Evolutionary conservation across 2,888 invertebrate species (phyloP), one percentile per base, ranked within the genome.

Genomic region (Netelia melanura): DNA sequence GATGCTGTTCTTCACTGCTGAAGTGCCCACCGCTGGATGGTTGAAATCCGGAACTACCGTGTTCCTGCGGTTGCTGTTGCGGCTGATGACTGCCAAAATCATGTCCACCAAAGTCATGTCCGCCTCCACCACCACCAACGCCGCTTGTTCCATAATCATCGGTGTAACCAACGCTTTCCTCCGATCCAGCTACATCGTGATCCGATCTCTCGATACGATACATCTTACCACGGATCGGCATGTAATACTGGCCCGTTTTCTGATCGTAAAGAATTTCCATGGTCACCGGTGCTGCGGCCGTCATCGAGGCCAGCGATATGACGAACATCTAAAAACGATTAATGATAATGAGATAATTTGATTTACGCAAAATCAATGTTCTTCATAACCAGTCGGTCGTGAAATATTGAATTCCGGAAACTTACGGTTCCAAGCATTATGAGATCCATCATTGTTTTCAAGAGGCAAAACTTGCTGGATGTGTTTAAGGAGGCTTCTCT

Each of bases 341-440:
- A 58, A 44, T 23, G 56, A 58, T 65, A 14, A 9, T 17, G 21
- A 54, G 38, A 54, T 44, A 11, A 11, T 21, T 10, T 21, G 11
- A 43, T 8, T 3, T 62, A 62, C 11, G 2, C 62, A 21, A 23
- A 21, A 23, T 81, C 71, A 52, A 76, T 74, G 79, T 23, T 43
- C 9, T 43, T 14, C 43, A 23, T 10, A 71, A 56, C 9, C 2
- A 44, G 17, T 56, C 10, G 65, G 21, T 54, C 48, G 44, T 14
- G 0, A 48, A 14, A 38, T 43, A 81, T 71, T 75, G 10, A 30
- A 48, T 65, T 25, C 9, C 62, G 64, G 44, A 38, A 90, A 93
- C 93, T 93, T 89, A 93, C 93, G 83, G 91, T 88, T 89, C 75
- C 86, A 75, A 86, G 84, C 90, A 91, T 92, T 77, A 86, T 86